Conservation (phyloP, 2,797 vertebrate genomes). For the Microctenopoma stevenorrisi region DNA sequence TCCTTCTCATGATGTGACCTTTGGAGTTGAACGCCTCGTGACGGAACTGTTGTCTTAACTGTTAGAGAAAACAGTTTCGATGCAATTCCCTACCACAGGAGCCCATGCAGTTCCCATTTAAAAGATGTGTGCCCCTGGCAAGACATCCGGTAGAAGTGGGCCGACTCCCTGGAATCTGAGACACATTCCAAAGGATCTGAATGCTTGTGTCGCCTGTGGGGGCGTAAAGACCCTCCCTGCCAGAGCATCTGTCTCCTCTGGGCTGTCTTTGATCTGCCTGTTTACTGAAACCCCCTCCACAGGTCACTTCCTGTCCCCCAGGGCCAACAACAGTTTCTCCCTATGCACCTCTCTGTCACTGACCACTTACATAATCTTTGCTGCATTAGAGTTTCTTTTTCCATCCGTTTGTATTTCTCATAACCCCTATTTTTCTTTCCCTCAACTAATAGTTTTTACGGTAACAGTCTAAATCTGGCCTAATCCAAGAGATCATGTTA, state of each 20-base stretch:
- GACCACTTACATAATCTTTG: conserved; percentile 65
- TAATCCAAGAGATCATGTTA: conserved; percentile 56
- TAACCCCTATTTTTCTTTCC: not conserved
- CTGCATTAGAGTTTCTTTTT: conserved; percentile 39
- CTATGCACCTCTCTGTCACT: conserved; percentile 46
- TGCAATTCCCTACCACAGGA: conserved; percentile 61
- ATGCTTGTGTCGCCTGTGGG: conserved; percentile 77
- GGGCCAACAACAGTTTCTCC: conserved; percentile 55
- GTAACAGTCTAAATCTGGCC: conserved; percentile 35
- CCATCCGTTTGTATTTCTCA: conserved; percentile 12
- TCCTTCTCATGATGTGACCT: conserved; percentile 27
- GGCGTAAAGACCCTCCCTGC: conserved; percentile 77
- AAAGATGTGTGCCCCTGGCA: conserved; percentile 63
- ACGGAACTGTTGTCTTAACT: conserved; percentile 36
- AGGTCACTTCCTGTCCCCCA: conserved; percentile 76
- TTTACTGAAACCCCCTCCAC: conserved; percentile 73
- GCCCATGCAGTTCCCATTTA: conserved; percentile 47
- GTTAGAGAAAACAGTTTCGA: conserved; percentile 30
- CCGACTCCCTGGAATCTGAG: conserved; percentile 74
- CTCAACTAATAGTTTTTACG: conserved; percentile 6
- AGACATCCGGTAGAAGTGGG: conserved; percentile 69
- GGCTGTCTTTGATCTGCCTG: conserved; percentile 78
- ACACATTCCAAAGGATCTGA: conserved; percentile 86
- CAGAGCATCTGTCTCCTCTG: conserved; percentile 72
- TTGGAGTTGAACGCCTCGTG: conserved; percentile 15